phyloP scores from a whole-genome alignment of 2,888 invertebrate genomes.

The Nasonia oneida region DNA sequence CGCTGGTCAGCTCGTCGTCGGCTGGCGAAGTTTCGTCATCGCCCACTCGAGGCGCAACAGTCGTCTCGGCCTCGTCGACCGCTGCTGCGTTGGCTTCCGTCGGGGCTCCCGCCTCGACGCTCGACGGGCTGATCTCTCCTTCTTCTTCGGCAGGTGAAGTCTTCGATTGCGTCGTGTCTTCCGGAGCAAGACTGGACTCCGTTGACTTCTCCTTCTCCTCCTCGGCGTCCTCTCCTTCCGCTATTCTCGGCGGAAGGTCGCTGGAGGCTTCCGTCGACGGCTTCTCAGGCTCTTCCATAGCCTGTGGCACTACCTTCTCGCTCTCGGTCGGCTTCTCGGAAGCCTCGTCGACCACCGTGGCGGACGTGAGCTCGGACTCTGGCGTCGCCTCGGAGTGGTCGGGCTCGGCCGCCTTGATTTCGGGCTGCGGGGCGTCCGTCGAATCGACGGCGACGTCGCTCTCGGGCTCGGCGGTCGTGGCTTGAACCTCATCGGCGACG shows the following conservation, averaged over 20 bases:
- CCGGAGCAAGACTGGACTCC: constrained; percentile 6
- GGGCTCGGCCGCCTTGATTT: constrained; percentile 60
- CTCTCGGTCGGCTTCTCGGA: constrained; percentile 48
- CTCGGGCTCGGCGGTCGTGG: constrained; percentile 27
- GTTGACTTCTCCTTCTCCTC: constrained; percentile 57
- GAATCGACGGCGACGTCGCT: constrained; percentile 20
- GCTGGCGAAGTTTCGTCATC: constrained; percentile 50
- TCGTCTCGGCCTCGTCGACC: constrained; percentile 30
- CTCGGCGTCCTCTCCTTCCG: background rate
- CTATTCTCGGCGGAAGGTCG: constrained; percentile 5
- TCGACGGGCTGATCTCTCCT: background rate
- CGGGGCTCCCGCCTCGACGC: constrained; percentile 38
- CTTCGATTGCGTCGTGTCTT: background rate
- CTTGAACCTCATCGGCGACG: constrained; percentile 57
- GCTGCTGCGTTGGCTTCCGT: constrained; percentile 50
- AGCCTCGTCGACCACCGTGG: constrained; percentile 31
- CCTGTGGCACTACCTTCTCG: constrained; percentile 34
- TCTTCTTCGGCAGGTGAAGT: background rate
- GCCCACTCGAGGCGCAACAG: constrained; percentile 25
- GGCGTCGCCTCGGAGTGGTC: constrained; percentile 8
- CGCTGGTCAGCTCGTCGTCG: constrained; percentile 15
- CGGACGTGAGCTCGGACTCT: background rate
- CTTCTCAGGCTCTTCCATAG: constrained; percentile 34
- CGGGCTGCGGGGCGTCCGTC: constrained; percentile 53
- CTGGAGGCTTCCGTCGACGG: background rate